These are phyloP conservation scores for Micrastur ruficollis DNA, from an alignment of 2,797 vertebrate genomes.

Conservation along the genomic window DNA sequence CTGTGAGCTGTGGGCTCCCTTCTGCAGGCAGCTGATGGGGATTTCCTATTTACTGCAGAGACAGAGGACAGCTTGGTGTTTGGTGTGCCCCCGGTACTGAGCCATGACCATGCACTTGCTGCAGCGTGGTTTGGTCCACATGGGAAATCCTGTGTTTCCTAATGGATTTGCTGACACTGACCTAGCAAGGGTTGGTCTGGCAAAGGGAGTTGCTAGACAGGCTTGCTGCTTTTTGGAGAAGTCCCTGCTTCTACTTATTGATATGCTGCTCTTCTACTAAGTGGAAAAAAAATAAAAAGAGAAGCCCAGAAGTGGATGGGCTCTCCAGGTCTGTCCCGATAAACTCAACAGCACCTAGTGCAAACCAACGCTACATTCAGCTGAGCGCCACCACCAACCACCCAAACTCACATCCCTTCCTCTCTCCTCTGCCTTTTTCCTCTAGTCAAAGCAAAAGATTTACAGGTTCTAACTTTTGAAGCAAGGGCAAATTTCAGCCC, in stretches of 20 bases:
- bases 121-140: not conserved
- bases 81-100: rapidly evolving
- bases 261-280: not conserved
- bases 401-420: not conserved
- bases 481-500: not conserved
- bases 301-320: not conserved
- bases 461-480: not conserved
- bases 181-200: not conserved
- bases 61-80: rapidly evolving
- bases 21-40: not conserved
- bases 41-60: not conserved
- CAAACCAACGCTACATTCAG: not conserved
- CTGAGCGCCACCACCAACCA: rapidly evolving
- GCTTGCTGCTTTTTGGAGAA: not conserved
- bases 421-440: not conserved
- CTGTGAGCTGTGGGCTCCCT: not conserved
- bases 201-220: not conserved
- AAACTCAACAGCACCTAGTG: not conserved
- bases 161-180: not conserved
- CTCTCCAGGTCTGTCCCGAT: not conserved
- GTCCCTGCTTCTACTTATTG: rapidly evolving
- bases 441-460: not conserved
- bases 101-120: rapidly evolving
- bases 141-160: rapidly evolving
- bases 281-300: not conserved